A percentile compares a stretch with the other conserved stretches of the same genome.
phyloP scores from a whole-genome alignment of 2,113 vertebrate species.

The Stomatorhinus ivindoensis region DNA sequence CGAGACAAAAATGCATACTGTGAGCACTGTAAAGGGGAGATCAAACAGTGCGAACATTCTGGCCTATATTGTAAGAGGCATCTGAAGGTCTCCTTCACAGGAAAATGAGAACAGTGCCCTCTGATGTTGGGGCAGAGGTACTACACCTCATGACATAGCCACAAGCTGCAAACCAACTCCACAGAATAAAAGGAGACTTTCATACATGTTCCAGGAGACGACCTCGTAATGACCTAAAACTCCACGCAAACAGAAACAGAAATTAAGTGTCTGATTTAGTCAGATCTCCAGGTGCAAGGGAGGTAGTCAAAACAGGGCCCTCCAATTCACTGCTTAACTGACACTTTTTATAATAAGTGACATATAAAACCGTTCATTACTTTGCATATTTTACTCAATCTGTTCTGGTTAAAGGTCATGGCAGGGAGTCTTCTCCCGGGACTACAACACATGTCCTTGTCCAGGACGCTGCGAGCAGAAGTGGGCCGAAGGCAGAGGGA shows the following conservation, averaged over 20 bases:
- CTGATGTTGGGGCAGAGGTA: background rate
- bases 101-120: background rate
- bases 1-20: background rate
- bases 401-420: background rate
- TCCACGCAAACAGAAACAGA: background rate
- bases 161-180: background rate
- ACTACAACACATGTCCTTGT: background rate
- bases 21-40: background rate
- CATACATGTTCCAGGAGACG: background rate
- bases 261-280: background rate
- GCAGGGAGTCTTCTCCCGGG: background rate
- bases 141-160: background rate
- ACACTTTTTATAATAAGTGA: background rate
- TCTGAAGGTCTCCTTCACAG: background rate
- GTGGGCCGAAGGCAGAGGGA: background rate
- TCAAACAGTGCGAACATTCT: background rate
- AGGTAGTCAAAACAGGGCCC: background rate
- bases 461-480: background rate
- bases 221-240: background rate
- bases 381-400: background rate
- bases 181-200: background rate
- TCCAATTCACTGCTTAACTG: background rate
- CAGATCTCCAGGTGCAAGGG: background rate
- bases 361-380: background rate
- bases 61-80: slow-evolving; percentile 7